Base-by-base conservation (phyloP, 2,113 vertebrate genomes). In the Odontophorus gujanensis region DNA sequence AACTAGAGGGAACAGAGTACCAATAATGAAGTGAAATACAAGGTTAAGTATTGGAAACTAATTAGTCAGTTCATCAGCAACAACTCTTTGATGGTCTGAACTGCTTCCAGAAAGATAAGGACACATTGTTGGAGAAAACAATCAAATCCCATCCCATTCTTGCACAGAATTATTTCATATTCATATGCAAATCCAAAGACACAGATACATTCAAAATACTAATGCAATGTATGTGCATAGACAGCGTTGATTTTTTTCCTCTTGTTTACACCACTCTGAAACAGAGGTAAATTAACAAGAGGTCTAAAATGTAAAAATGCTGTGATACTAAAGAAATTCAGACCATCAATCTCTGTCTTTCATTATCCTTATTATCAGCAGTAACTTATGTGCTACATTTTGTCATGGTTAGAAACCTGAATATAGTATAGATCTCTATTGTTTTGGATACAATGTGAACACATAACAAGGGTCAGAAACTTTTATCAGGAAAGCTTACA, bases 61-160 rank as follows among this genome's bases (percentile, higher is more conserved):
- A 98, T 98, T 98, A 98, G 96, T 65, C 51, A 97, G 95, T 97
- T 97, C 97, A 97, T 97, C 95, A 94, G 83, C 96, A 97, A 96
- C 97, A 97, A 92, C 93, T 61, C 95, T 98, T 97, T 98, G 97
- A 97, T 96, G 97, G 96, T 89, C 94, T 98, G 96, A 97, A 98
- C 97, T 96, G 96, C 96, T 97, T 97, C 91, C 93, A 97, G 95
- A 97, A 98, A 98, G 97, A 98, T 98, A 98, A 98, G 97, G 92
- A 82, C 92, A 96, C 96, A 98, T 98, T 98, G 97, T 98, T 97
- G 96, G 90, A 97, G 91, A 94, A n/a, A 97, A 97, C 96, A 97
- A 97, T 97, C 96, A 97, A 98, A 97, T 97, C 96, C 95, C 93
- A 95, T 95, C 90, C 93, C 36, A 82, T 89, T 92, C 95, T 96